Base-by-base conservation (phyloP, 2,888 invertebrate genomes). In the Eueremaeus valkanovi region DNA sequence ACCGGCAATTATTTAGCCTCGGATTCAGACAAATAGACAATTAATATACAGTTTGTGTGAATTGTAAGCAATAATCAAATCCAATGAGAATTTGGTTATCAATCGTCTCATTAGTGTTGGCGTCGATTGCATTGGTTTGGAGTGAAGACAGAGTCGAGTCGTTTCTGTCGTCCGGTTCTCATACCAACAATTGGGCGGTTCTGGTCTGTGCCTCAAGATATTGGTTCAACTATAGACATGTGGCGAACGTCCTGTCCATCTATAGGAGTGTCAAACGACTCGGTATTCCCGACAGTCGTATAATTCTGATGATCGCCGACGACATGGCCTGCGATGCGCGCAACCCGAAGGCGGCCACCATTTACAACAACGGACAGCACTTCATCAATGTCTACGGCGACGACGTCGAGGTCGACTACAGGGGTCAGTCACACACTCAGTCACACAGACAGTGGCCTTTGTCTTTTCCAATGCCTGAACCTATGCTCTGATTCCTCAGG, bases 221-320 rank as follows among this genome's bases (percentile, higher is more conserved):
- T 85, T 99, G 99, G 99, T 99, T 99, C 83, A 99, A 99, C 84
- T 99, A 99, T 84, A 89, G 99, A 8, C 99, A 99, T 88, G 96
- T 98, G 40, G 97, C 99, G 3, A 99, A 99, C 84, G 98, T 98
- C 0, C 85, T 99, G 24, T 99, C 98, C 0, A 94, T 99, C 78
- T 99, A 99, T 83, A 89, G 97, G 16, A 96, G 96, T 83, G 96
- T 99, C 0, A 99, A 99, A 84, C 87, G 98, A 21, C 86, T 99
- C 3, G 99, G 99, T n/a, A 98, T 99, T 80, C 98, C 98, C 0
- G 98, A 99, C 83, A 87, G 87, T 79, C 98, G 98, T 84, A 99
- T 99, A 75, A 98, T 99, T 79, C 85, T 99, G 75, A 99, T 99
- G 99, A 90, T 99, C 79, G 98, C 99, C 1, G 99, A 99, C 84